Conservation (phyloP, 2,113 vertebrate genomes). For the Oncorhynchus nerka region DNA sequence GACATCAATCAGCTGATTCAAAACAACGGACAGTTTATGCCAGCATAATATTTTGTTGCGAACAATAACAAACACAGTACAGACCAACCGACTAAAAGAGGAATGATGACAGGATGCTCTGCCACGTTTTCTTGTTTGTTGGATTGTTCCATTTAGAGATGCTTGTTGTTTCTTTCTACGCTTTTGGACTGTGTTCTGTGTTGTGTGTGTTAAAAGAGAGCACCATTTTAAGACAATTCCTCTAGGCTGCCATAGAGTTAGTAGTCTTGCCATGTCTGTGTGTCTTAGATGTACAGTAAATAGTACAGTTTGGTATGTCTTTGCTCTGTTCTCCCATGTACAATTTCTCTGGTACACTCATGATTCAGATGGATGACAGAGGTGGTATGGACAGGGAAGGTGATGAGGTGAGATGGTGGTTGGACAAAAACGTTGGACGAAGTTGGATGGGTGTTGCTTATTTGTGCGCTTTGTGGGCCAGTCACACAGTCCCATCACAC, state of each 20-base stretch:
- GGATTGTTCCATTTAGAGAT: constrained; percentile 37
- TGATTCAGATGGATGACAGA: constrained; percentile 40
- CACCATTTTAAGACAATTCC: constrained; percentile 76
- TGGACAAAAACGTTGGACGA: constrained; percentile 45
- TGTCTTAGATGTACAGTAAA: constrained; percentile 19
- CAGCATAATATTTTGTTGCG: constrained; percentile 44
- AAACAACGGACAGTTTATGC: constrained; percentile 54
- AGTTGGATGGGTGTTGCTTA: not conserved
- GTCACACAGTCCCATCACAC: constrained; percentile 76
- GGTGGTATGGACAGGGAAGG: constrained; percentile 40
- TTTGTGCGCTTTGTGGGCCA: constrained; percentile 50
- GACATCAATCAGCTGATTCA: constrained; percentile 53
- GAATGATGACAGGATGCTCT: constrained; percentile 60
- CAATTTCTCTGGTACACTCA: constrained; percentile 61
- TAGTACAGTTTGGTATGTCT: constrained; percentile 14
- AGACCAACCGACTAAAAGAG: constrained; percentile 63
- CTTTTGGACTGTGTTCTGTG: constrained; percentile 22
- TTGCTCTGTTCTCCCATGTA: constrained; percentile 47
- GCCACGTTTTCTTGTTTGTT: constrained; percentile 41
- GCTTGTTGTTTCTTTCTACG: constrained; percentile 42
- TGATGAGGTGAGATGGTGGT: constrained; percentile 48
- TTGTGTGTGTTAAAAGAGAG: constrained; percentile 58
- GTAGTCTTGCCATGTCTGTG: constrained; percentile 40
- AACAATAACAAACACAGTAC: constrained; percentile 63
- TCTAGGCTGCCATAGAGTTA: constrained; percentile 49